Evolutionary conservation across 2,113 vertebrate genomes (phyloP).

Genomic region (Neomonachus schauinslandi): DNA sequence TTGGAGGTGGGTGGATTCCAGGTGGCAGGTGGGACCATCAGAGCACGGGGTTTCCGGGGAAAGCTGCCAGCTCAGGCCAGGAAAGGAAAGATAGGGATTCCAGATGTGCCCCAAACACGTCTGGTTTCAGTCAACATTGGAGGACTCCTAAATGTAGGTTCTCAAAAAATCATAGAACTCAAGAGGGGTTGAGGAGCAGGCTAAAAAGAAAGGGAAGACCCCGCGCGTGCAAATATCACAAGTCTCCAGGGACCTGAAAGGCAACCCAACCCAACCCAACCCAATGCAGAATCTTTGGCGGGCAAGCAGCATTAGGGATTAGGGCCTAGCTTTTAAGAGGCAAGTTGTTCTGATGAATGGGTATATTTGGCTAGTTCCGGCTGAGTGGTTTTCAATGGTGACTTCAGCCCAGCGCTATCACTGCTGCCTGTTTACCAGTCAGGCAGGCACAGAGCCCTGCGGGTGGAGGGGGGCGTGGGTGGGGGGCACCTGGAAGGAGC

Average conservation of each 20-base stretch:
- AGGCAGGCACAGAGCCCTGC: conserved; percentile 40
- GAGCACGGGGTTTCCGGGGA: not conserved
- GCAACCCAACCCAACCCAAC: not conserved
- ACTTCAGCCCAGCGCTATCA: conserved; percentile 52
- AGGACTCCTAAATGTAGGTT: not conserved
- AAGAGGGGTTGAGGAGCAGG: not conserved
- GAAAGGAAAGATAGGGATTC: conserved; percentile 34
- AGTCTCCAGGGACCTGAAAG: not conserved
- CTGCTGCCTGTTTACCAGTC: conserved; percentile 10
- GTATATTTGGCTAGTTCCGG: conserved; percentile 73
- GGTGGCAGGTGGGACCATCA: conserved; percentile 42
- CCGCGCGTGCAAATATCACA: not conserved
- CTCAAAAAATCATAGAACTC: not conserved
- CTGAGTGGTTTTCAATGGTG: conserved; percentile 71
- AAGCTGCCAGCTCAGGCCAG: not conserved
- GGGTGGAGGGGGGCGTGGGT: not conserved
- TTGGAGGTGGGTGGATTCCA: not conserved
- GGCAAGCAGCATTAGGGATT: not conserved
- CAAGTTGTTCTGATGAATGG: conserved; percentile 58
- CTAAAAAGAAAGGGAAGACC: not conserved
- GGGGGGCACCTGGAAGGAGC: not conserved
- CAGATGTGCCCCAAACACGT: conserved; percentile 16
- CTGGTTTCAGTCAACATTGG: conserved; percentile 18
- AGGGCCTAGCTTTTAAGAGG: conserved; percentile 58
- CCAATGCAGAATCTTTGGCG: not conserved